Evolutionary conservation across 1,140 invertebrate species (phyloP), one percentile per base, ranked within the genome.

Genomic region (Papilio machaon): DNA sequence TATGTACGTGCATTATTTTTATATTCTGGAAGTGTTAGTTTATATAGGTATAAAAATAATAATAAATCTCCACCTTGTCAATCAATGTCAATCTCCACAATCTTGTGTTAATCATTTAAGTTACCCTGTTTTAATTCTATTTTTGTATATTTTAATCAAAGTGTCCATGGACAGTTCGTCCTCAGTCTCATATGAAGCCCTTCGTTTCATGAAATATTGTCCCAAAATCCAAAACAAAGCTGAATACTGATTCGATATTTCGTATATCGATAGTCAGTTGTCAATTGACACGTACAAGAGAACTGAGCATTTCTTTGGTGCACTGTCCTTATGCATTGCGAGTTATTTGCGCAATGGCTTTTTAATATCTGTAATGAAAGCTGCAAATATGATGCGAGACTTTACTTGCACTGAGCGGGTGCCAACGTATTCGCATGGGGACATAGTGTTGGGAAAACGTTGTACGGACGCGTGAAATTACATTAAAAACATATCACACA

Each of bases 361-460:
- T 92, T 93, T 93, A 91, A 93, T 93, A 92, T 87, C 90, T 89
- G 88, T 92, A 92, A 92, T 93, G 92, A 91, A 91, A 90, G 88
- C 87, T 86, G 90, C 89, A 91, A 92, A 91, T 91, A 91, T 90
- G 91, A 90, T 88, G 89, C 82, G 81, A 87, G 85, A 83, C 85
- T 76, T 54, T 78, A 82, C 82, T 84, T 85, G 82, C 84, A 86
- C 64, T 74, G 81, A 79, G 81, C 77, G 82, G 83, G 86, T 84
- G 86, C 85, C 82, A 83, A 88, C 73, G 77, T 58, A 30, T 82
- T 82, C 30, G 82, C 84, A 73, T 80, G 49, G 19, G 83, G 64
- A 10, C 64, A 80, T 64, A 70, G 79, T 83, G 46, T 17, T 60
- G 2, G 17, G 10, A 13, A 75, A 78, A 78, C 35, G 19, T 64